phyloP scores from a whole-genome alignment of 2,888 invertebrate genomes.

The Malthinus flaveolus region DNA sequence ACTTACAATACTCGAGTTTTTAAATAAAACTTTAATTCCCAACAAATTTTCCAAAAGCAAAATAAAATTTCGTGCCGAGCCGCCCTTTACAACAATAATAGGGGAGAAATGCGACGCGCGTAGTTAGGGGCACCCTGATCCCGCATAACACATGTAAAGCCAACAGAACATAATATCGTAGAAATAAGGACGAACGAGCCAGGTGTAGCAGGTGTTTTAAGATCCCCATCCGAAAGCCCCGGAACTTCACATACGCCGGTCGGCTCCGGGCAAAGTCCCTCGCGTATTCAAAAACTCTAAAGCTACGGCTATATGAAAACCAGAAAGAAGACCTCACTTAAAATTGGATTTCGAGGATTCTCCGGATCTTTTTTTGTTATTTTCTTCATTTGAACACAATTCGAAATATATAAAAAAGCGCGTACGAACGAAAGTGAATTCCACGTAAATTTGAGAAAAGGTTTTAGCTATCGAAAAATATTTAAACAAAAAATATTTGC shows the following conservation, averaged over 20 bases:
- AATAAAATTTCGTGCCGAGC: not conserved
- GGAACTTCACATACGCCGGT: constrained; percentile 21
- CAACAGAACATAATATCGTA: constrained; percentile 23
- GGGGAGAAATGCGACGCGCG: constrained; percentile 19
- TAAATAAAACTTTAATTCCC: too few species aligned
- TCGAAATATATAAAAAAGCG: not conserved
- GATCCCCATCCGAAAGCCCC: constrained; percentile 19
- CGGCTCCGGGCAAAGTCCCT: constrained; percentile 22
- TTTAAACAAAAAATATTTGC: too few species aligned
- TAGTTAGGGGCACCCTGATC: constrained; percentile 17
- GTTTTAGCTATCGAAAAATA: too few species aligned
- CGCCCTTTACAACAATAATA: constrained; percentile 14
- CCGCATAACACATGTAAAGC: constrained; percentile 22
- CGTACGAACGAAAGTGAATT: not conserved
- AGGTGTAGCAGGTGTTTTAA: constrained; percentile 29
- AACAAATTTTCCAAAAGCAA: not conserved
- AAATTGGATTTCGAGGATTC: constrained; percentile 28
- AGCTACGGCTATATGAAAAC: constrained; percentile 22
- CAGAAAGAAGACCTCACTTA: constrained; percentile 27
- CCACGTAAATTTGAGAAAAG: not conserved
- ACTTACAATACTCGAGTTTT: too few species aligned
- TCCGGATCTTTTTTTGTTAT: constrained; percentile 8
- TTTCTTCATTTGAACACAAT: constrained; percentile 4
- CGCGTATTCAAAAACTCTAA: constrained; percentile 26
- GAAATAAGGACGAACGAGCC: constrained; percentile 16